Evolutionary conservation across 1,140 invertebrate species (phyloP), one percentile per base, ranked within the genome.

Genomic region (Onthophagus taurus): DNA sequence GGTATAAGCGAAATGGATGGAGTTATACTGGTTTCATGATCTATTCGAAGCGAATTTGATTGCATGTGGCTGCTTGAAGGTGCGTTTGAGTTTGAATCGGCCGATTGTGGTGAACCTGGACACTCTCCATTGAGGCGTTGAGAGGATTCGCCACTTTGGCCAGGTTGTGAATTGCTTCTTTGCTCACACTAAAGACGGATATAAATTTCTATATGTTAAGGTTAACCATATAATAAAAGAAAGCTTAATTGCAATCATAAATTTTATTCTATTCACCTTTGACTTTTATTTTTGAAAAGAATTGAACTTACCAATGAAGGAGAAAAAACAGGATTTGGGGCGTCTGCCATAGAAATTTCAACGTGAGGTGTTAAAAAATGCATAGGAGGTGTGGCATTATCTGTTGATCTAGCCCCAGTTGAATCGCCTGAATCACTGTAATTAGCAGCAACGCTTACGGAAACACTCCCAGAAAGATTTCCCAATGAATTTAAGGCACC

Each of bases 321-420:
- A 29, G 66, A 65, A 53, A 64, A 68, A 21, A 63, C 58, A 23
- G 60, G 51, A 0, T 55, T 51, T 9, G 64, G 60, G 9, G 72
- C 64, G 60, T 87, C 85, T 43, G 82, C 77, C 75, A 87, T 85
- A 23, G 85, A 88, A 67, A 90, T 89, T 69, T 90, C 86, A 16
- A 90, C 85, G 54, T 90, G 86, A 9, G 86, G 86, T 23, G 85
- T 88, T 13, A 89, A 70, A 62, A 89, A 90, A 65, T 90, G 86
- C 81, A 89, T 89, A 0, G 86, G 86, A 1, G 85, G 83, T 30
- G 86, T 87, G 9, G 81, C 82, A 61, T 87, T 87, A 55, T 87
- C 84, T 12, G 80, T 75, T 0, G 82, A 85, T 46, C 84, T 69
- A 50, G 81, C 80, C 13, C 81, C 83, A 41, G 75, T 80, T 42